Base-by-base conservation (phyloP, 2,113 vertebrate species). In the Coptodon bakossiorum region DNA sequence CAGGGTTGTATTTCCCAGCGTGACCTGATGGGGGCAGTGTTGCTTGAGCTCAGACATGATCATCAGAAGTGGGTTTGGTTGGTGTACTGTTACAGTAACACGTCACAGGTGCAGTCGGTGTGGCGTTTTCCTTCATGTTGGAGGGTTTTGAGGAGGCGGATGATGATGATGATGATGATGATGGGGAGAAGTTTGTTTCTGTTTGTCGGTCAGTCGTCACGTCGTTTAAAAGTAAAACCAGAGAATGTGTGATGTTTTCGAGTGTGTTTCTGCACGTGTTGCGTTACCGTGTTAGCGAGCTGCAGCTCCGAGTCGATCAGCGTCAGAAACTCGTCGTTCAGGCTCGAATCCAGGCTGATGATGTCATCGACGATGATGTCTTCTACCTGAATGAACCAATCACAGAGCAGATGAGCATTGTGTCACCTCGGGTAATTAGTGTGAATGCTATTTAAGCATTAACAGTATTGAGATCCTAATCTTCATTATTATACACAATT, bases 281-380 rank as follows among this genome's bases (percentile, higher is more conserved):
- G 8, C 14, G 92, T 89, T 95, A 98, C 97, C 91, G 97, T 98
- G 95, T 91, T 97, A 61, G 97, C 95, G 59, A 98, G 92, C 93
- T 97, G 97, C 11, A 97, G 93, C 40, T 95, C 96, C 0, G 96
- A 92, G 54, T 97, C 97, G 2, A 97, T 95, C 90, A 97, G 95
- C 12, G 96, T 96, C 94, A 98, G 95, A 85, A 97, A 97, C 53
- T 98, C 97, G 3, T 98, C 97, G 1, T 97, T 98, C 86, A 97
- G 96, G 92, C 98, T 98, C 7, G 98, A 98, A 79, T 98, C 97
- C 92, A 98, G 93, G 94, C 98, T 98, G 94, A 98, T 98, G 94
- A 98, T 97, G 93, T 97, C 98, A 95, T 98, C 96, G 3, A 98
- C 97, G 81, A 98, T 96, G 0, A 85, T 59, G 40, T 97, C 97